A percentile compares a stretch with the other conserved stretches of the same genome.
phyloP scores from a whole-genome alignment of 2,113 vertebrate species.

The Vulpes ferrilata region DNA sequence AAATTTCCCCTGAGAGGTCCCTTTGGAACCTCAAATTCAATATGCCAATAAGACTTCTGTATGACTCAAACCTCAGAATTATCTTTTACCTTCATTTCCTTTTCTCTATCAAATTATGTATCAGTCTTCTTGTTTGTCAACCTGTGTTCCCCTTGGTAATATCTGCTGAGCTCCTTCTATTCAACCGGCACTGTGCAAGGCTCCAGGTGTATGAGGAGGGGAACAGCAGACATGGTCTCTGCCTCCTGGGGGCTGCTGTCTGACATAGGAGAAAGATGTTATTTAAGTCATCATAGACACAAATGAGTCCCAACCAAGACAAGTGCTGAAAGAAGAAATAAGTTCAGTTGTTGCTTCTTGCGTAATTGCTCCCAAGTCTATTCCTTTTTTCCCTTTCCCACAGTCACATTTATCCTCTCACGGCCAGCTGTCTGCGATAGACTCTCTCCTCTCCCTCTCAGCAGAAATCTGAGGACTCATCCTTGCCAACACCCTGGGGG shows the following conservation, averaged over 20 bases:
- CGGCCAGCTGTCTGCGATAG: fast-evolving
- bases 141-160: not conserved
- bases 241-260: not conserved
- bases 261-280: not conserved
- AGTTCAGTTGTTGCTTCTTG: not conserved
- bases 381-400: not conserved
- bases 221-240: not conserved
- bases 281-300: not conserved
- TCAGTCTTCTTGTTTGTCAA: not conserved
- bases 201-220: fast-evolving
- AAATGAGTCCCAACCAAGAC: not conserved
- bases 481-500: not conserved
- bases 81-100: not conserved
- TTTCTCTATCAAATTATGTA: not conserved
- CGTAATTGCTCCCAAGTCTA: not conserved
- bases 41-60: not conserved
- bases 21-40: not conserved
- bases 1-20: not conserved
- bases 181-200: not conserved
- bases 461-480: no score
- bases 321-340: not conserved
- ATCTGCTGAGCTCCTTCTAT: not conserved
- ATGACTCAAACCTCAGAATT: not conserved
- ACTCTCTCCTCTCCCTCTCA: not conserved
- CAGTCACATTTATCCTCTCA: not conserved